Evolutionary conservation across 2,797 vertebrate genomes (phyloP), one percentile per base, ranked within the genome.

Genomic region (Intellagama lesueurii): DNA sequence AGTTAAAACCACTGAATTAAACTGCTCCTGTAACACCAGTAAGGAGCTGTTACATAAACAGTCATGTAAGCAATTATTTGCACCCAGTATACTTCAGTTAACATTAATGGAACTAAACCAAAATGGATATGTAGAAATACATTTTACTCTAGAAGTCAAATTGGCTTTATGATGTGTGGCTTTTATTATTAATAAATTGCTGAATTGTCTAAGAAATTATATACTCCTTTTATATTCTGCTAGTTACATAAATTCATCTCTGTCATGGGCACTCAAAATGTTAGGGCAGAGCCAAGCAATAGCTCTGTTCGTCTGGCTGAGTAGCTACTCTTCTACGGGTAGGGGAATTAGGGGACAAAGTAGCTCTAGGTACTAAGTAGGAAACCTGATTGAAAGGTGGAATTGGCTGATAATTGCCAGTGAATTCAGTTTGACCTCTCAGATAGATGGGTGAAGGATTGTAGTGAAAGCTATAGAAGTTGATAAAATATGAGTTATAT

Each of bases 391-490:
- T 32, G 16, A 64, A 64, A 64, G 19, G 3, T 64, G 60, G 60
- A 17, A 64, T 64, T 64, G 16, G 16, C 60, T 24, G 87, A 91
- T 84, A 70, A 83, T 80, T 92, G 79, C 87, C 88, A 17, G 2
- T 85, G 83, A 75, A 60, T 75, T 86, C 72, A 77, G 26, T 86
- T 26, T 44, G 28, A 26, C 28, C 32, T 77, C 24, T 24, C 1
- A 87, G 26, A 28, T 52, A 49, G 77, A 32, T 64, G 9, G 16
- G 3, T 76, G 40, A 60, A 85, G 28, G 16, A 85, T 44, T 44
- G n/a, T 19, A 79, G 14, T 28, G 28, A 28, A 35, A 86, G 68
- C 70, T 84, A 87, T 88, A 93, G 89, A 87, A 89, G 87, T 89
- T 93, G 90, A 93, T 0, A 86, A 88, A 86, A 79, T 79, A 12